Evolutionary conservation across 2,797 vertebrate genomes (phyloP), one percentile per base, ranked within the genome.

Genomic region (Gastrophryne carolinensis): DNA sequence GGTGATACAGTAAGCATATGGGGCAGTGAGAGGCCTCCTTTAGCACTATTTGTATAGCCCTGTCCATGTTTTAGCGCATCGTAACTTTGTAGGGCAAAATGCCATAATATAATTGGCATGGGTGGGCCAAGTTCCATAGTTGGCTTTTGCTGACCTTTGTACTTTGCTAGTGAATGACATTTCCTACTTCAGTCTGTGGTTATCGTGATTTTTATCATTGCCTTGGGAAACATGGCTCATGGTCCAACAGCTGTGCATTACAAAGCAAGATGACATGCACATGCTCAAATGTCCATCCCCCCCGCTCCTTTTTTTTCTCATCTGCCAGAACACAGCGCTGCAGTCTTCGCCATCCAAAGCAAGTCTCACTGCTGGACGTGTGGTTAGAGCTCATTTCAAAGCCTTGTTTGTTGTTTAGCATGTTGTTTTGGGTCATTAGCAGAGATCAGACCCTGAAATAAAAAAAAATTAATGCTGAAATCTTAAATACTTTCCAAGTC

Each of bases 401-500:
- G 2, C 24, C 37, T 4, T 44, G 76, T 80, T 75, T 73, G 65
- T 79, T 83, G 56, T 61, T 81, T 71, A 70, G 62, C 75, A 26
- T 63, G 62, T 70, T 56, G 32, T 50, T 26, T 2, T 50, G 49
- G 66, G 71, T 83, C 62, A 83, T 86, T 87, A 88, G 82, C 78
- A 82, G 82, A 87, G 83, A 88, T 89, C 84, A 81, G 84, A 87
- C 86, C 87, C 1, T n/a, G 49, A 81, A 79, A 80, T 78, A 79
- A 85, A 82, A 83, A 79, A 85, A 82, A 83, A 81, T 71, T 49
- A 80, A 77, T 57, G 37, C 77, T 80, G 76, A 78, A 65, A 79
- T 82, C 70, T 81, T 79, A 81, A 80, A 73, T 82, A 76, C 80
- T 62, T 82, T 86, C 83, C 88, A 90, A 89, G 88, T 89, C 86